Conservation (phyloP, 2,113 vertebrate genomes). For the Phaethornis superciliosus region DNA sequence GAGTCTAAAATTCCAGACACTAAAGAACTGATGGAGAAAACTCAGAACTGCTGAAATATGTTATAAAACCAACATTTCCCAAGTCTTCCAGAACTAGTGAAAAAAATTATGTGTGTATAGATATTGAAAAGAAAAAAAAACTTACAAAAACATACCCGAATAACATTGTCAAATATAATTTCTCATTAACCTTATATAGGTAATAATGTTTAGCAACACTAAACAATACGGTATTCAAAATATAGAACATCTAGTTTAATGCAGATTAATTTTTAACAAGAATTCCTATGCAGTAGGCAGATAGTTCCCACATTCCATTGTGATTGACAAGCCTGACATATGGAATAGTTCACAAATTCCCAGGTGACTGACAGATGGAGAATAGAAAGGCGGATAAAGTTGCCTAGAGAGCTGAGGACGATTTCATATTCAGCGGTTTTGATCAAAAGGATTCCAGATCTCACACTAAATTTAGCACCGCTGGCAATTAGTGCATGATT, state of each 20-base stretch:
- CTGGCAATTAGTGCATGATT: slow-evolving; percentile 95
- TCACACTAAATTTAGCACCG: slow-evolving; percentile 96
- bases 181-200: slow-evolving; percentile 64
- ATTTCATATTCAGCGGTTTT: slow-evolving; percentile 91
- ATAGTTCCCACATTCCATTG: slow-evolving; percentile 91
- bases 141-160: slow-evolving; percentile 12
- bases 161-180: slow-evolving; percentile 58
- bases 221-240: slow-evolving; percentile 88
- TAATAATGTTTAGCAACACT: slow-evolving; percentile 76
- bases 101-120: not conserved
- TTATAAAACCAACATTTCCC: slow-evolving; percentile 22
- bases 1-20: slow-evolving; percentile 10
- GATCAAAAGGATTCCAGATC: slow-evolving; percentile 97
- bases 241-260: slow-evolving; percentile 80
- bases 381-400: slow-evolving; percentile 91
- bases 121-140: not conserved
- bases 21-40: slow-evolving; percentile 34
- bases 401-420: slow-evolving; percentile 92
- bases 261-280: slow-evolving; percentile 85
- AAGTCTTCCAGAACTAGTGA: not conserved
- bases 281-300: slow-evolving; percentile 85
- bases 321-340: slow-evolving; percentile 99
- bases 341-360: slow-evolving; percentile 99
- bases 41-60: slow-evolving; percentile 9
- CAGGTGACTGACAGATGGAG: slow-evolving; percentile 95